A percentile compares a stretch with the other conserved stretches of the same genome.
Evolutionary conservation across 2,113 vertebrate genomes (phyloP).

Genomic region (Vimba vimba): DNA sequence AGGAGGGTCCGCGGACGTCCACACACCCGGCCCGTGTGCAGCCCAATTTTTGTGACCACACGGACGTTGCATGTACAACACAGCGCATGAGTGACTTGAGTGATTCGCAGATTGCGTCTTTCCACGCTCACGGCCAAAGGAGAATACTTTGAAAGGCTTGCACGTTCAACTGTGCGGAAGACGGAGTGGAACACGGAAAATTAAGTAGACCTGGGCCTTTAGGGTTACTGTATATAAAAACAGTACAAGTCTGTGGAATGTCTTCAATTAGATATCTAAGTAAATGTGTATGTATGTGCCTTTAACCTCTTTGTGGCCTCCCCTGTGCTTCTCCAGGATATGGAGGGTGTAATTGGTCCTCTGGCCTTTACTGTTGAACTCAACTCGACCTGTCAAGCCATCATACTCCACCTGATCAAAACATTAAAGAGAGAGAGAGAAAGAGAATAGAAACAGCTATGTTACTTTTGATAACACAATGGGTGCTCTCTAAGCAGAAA

Average conservation of each 20-base stretch:
- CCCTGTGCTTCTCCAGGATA: constrained; percentile 85
- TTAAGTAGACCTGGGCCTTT: too few species aligned
- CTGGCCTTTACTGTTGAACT: constrained; percentile 96
- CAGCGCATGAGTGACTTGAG: too few species aligned
- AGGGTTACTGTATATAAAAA: background rate
- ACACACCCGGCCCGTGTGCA: too few species aligned
- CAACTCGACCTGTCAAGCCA: constrained; percentile 86
- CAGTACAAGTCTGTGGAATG: constrained; percentile 50
- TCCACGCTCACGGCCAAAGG: too few species aligned
- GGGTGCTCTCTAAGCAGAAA: background rate
- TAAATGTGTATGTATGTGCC: constrained; percentile 8
- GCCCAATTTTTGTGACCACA: too few species aligned
- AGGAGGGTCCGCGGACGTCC: too few species aligned
- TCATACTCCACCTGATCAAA: constrained; percentile 89
- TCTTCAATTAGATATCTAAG: constrained; percentile 59
- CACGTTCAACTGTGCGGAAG: too few species aligned
- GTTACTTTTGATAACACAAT: background rate
- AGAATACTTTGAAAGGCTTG: too few species aligned
- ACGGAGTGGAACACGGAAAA: too few species aligned
- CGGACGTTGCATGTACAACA: too few species aligned
- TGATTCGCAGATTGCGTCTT: too few species aligned
- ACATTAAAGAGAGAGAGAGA: constrained; percentile 59
- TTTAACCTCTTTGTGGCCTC: constrained; percentile 85
- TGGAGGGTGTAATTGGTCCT: constrained; percentile 90
- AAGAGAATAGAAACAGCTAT: constrained; percentile 16